Conservation (phyloP, 2,888 invertebrate genomes). For the Acrobasis repandana region DNA sequence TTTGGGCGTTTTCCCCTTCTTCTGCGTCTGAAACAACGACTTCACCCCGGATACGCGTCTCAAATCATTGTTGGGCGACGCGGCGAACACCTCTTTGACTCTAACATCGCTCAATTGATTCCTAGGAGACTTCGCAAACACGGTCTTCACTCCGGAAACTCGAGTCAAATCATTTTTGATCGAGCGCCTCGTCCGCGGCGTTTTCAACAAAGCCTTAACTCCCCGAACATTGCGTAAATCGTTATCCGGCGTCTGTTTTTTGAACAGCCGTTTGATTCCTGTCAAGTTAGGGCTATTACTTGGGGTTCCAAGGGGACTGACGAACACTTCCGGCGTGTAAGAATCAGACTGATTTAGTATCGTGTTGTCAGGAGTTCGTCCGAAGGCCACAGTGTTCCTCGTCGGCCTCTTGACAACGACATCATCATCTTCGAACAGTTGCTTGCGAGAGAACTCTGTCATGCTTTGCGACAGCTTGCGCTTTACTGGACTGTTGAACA, state of each 20-base stretch:
- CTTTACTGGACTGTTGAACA: constrained; percentile 76
- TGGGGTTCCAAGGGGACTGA: constrained; percentile 61
- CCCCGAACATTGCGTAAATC: constrained; percentile 53
- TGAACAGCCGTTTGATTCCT: constrained; percentile 55
- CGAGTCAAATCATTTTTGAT: constrained; percentile 63
- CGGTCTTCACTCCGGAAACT: constrained; percentile 62
- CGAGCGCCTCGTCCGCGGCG: constrained; percentile 54
- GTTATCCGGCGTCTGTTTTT: constrained; percentile 49
- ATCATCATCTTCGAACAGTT: constrained; percentile 54
- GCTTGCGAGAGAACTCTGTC: constrained; percentile 64
- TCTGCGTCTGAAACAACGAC: constrained; percentile 39
- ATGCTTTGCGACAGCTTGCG: constrained; percentile 77
- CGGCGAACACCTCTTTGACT: constrained; percentile 59
- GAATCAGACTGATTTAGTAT: constrained; percentile 43
- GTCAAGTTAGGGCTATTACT: constrained; percentile 48
- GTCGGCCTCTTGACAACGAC: constrained; percentile 36
- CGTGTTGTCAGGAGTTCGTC: constrained; percentile 43
- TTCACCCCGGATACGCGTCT: constrained; percentile 53
- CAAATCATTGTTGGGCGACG: constrained; percentile 44
- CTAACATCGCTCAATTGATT: constrained; percentile 61
- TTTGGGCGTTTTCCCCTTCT: constrained; percentile 47
- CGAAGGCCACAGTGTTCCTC: constrained; percentile 47
- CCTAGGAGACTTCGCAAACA: constrained; percentile 58
- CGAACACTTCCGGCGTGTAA: constrained; percentile 59
- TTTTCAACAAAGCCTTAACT: constrained; percentile 46